Evolutionary conservation across 2,113 vertebrate species (phyloP).

Genomic region (Nycticorax nycticorax): DNA sequence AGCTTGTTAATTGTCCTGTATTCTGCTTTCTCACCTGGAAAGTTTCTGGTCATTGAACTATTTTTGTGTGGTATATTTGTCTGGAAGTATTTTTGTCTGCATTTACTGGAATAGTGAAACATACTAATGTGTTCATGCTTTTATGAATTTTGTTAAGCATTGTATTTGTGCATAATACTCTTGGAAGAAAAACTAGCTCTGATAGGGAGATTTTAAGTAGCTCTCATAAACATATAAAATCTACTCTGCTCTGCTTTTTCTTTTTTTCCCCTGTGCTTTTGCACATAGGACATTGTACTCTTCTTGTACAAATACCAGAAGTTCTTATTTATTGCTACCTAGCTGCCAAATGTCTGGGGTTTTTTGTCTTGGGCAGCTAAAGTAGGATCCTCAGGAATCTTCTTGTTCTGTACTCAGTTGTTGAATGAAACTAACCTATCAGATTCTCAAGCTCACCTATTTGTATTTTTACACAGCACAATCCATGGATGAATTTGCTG

Average conservation of each 20-base stretch:
- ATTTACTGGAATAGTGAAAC: not conserved
- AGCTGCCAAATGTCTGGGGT: not conserved
- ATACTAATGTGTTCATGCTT: not conserved
- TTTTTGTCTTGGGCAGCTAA: not conserved
- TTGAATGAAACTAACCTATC: not conserved
- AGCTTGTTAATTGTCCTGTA: not conserved
- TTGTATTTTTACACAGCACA: conserved; percentile 69
- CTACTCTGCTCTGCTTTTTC: not conserved
- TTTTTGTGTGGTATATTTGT: not conserved
- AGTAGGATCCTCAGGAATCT: not conserved
- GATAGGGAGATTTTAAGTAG: not conserved
- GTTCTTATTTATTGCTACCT: not conserved
- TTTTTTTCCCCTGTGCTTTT: not conserved
- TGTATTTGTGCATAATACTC: not conserved
- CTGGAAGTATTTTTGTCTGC: not conserved
- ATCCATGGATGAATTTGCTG: conserved; percentile 85
- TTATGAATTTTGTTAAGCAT: not conserved
- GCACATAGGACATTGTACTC: not conserved
- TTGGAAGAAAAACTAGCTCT: not conserved
- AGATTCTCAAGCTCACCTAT: not conserved
- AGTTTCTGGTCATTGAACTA: not conserved
- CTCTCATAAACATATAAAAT: not conserved
- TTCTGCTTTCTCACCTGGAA: not conserved
- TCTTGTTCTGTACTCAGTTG: not conserved
- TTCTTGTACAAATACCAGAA: not conserved